Conservation (phyloP, 2,888 invertebrate species). For the Thecocarcelia acutangulata region DNA sequence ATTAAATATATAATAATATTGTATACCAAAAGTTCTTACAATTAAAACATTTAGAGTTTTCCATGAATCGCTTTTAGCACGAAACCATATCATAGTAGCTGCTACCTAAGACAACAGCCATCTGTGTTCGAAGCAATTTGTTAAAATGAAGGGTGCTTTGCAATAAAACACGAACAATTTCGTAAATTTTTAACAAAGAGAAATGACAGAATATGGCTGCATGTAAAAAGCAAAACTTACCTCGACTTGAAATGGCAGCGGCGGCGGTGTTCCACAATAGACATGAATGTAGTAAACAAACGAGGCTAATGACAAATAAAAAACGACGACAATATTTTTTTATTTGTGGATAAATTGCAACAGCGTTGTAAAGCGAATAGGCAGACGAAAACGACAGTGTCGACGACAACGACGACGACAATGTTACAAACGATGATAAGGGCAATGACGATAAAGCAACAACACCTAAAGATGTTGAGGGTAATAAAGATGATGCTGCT, state of each 20-base stretch:
- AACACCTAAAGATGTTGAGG: slow-evolving; percentile 16
- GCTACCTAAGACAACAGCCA: too few species aligned
- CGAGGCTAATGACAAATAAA: slow-evolving; percentile 81
- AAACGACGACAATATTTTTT: slow-evolving; percentile 75
- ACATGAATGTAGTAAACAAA: slow-evolving; percentile 79
- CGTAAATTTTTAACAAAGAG: too few species aligned
- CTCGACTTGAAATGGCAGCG: slow-evolving; percentile 81
- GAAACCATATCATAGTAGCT: too few species aligned
- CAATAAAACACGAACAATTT: too few species aligned
- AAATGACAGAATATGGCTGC: too few species aligned
- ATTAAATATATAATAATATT: too few species aligned
- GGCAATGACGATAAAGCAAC: slow-evolving; percentile 12
- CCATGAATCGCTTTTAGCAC: too few species aligned
- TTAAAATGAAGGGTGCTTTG: too few species aligned
- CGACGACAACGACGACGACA: slow-evolving; percentile 57
- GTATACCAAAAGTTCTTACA: too few species aligned
- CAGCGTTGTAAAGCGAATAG: slow-evolving; percentile 50
- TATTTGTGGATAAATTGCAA: slow-evolving; percentile 76
- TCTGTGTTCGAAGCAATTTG: too few species aligned
- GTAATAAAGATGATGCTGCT: slow-evolving; percentile 13
- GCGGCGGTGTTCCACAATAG: slow-evolving; percentile 76
- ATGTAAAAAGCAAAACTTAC: slow-evolving; percentile 74
- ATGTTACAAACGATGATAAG: slow-evolving; percentile 1
- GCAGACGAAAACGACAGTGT: slow-evolving; percentile 48
- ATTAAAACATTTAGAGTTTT: too few species aligned